phyloP scores from a whole-genome alignment of 2,113 vertebrate species.

The Sterna hirundo region DNA sequence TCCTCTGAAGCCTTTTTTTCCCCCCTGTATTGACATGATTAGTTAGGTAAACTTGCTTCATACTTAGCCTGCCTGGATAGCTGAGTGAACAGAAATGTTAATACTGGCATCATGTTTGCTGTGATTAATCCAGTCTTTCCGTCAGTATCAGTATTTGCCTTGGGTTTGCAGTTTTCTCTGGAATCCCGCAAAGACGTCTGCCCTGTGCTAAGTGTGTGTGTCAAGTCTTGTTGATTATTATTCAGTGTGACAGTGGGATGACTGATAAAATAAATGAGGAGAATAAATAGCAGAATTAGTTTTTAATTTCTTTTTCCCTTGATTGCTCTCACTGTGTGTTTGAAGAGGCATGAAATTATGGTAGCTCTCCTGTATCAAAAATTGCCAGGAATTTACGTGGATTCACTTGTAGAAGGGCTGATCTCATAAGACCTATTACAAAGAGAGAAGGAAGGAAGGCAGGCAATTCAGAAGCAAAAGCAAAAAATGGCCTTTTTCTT shows the following conservation, averaged over 20 bases:
- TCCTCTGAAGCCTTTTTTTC: neutral
- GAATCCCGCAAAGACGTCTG: neutral
- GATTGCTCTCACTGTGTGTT: conserved; percentile 73
- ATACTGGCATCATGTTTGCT: neutral
- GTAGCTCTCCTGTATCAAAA: conserved; percentile 52
- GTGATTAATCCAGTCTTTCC: conserved; percentile 27
- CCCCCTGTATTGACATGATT: neutral
- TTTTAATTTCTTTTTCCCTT: conserved; percentile 78
- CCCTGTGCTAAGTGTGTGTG: conserved; percentile 40
- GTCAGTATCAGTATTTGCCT: conserved; percentile 12
- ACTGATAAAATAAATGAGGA: conserved; percentile 78
- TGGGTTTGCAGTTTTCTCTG: conserved; percentile 35
- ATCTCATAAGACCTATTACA: conserved; percentile 37
- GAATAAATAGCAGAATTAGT: conserved; percentile 76
- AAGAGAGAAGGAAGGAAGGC: conserved; percentile 6
- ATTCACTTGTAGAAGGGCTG: conserved; percentile 17
- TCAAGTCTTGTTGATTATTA: conserved; percentile 70
- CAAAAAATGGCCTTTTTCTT: neutral
- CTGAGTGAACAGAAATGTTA: conserved; percentile 25
- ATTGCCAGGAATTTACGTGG: conserved; percentile 30
- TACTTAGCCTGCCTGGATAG: neutral
- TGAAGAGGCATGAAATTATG: conserved; percentile 73
- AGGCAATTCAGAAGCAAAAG: neutral
- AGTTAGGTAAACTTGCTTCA: conserved; percentile 1
- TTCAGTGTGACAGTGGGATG: conserved; percentile 68